Evolutionary conservation across 1,140 invertebrate species (phyloP).

Genomic region (Fopius arisanus): DNA sequence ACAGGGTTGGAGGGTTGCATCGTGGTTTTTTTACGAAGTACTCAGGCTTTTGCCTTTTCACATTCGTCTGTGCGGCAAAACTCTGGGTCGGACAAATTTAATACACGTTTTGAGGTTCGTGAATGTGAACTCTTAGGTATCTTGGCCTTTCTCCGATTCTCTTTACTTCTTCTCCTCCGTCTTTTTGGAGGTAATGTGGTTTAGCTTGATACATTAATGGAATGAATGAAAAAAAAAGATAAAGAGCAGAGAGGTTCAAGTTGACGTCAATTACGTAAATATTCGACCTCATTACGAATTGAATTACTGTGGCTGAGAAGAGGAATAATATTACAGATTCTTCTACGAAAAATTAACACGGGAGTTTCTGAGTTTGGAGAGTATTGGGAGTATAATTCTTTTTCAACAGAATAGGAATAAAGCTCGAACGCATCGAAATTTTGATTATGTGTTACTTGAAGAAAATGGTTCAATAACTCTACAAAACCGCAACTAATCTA

Average conservation of each 20-base stretch:
- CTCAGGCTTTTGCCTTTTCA: background rate
- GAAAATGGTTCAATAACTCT: too few species aligned
- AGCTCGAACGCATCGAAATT: too few species aligned
- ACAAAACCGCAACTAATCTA: too few species aligned
- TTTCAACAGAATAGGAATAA: too few species aligned
- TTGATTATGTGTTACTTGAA: too few species aligned
- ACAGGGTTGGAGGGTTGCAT: background rate
- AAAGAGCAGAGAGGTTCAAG: background rate
- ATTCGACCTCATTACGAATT: background rate
- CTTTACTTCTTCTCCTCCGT: background rate
- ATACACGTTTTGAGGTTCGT: background rate
- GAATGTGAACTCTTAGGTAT: background rate
- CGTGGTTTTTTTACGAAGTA: background rate
- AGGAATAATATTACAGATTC: background rate
- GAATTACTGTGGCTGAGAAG: background rate
- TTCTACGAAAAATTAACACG: too few species aligned
- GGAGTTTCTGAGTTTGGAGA: too few species aligned
- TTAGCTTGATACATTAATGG: slow-evolving; percentile 2
- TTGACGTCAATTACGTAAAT: background rate
- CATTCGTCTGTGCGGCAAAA: background rate
- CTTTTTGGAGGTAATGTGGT: background rate
- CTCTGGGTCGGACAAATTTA: background rate
- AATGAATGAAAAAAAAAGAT: background rate
- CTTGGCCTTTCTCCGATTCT: background rate
- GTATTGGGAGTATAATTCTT: too few species aligned